These are phyloP conservation scores for Pseudachorutes palmiensis DNA, from an alignment of 1,140 invertebrate genomes.

Conservation along the genomic window DNA sequence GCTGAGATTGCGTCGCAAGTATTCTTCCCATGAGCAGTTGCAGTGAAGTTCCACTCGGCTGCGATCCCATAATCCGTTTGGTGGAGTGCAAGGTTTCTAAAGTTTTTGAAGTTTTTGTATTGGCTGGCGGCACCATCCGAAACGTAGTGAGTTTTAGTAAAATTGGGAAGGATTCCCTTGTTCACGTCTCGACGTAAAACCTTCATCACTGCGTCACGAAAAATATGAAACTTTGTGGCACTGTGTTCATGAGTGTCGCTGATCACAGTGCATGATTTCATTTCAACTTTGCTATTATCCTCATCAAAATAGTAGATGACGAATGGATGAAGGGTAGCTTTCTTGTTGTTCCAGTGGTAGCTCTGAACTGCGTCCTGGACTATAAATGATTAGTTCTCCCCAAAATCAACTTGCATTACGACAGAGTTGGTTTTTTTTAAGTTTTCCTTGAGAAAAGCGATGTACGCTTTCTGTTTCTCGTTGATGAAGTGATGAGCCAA, in stretches of 20 bases:
- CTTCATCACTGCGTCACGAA: background rate
- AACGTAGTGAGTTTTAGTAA: constrained; percentile 1
- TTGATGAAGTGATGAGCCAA: background rate
- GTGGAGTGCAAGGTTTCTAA: constrained; percentile 19
- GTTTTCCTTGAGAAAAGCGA: constrained; percentile 20
- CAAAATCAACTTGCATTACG: constrained; percentile 34
- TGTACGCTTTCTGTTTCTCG: constrained; percentile 10
- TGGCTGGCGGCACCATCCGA: constrained; percentile 22
- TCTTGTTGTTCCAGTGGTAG: constrained; percentile 30
- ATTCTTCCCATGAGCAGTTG: constrained; percentile 40
- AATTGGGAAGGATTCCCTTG: constrained; percentile 1
- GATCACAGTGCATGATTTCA: constrained; percentile 5
- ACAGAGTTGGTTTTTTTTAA: constrained; percentile 7
- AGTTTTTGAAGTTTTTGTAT: constrained; percentile 28
- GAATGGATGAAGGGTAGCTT: constrained; percentile 38
- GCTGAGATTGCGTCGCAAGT: constrained; percentile 39
- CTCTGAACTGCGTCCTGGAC: constrained; percentile 33
- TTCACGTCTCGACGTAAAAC: constrained; percentile 10
- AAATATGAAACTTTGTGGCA: constrained; percentile 16
- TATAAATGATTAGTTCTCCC: constrained; percentile 35
- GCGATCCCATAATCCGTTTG: constrained; percentile 32
- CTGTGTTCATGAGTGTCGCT: constrained; percentile 18
- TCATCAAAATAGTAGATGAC: constrained; percentile 16
- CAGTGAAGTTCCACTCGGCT: constrained; percentile 40
- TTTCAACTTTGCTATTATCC: constrained; percentile 9